phyloP scores from a whole-genome alignment of 2,797 vertebrate species.

The Trematomus bernacchii region DNA sequence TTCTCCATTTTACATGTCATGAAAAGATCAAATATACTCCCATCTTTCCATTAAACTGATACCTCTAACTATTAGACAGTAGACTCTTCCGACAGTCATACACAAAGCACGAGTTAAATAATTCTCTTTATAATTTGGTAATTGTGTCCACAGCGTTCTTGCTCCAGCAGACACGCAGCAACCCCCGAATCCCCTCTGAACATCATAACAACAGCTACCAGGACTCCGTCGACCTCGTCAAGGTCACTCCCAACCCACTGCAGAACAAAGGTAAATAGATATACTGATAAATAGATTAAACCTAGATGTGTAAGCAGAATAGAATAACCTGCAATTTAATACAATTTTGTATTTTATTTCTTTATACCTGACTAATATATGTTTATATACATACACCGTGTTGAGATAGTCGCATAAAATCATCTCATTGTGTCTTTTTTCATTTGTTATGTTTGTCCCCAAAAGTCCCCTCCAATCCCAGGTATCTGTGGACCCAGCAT shows the following conservation, averaged over 20 bases:
- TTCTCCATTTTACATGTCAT: not conserved
- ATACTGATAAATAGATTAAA: not conserved
- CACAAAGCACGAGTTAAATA: not conserved
- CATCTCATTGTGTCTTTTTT: conserved; percentile 11
- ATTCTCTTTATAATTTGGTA: not conserved
- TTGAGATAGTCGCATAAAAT: conserved; percentile 2
- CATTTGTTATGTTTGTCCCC: conserved; percentile 54
- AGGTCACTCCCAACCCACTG: conserved; percentile 49
- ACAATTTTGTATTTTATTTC: conserved; percentile 22
- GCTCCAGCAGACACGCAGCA: conserved; percentile 58
- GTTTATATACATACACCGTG: not conserved
- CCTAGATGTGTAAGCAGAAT: not conserved
- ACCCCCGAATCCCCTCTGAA: not conserved
- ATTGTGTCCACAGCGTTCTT: conserved; percentile 48
- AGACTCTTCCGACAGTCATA: not conserved
- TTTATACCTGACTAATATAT: not conserved
- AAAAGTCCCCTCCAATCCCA: conserved; percentile 60
- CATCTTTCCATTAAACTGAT: not conserved
- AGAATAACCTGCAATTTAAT: not conserved
- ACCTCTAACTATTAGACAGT: not conserved
- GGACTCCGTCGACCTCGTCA: conserved; percentile 65
- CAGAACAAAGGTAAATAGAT: conserved; percentile 55
- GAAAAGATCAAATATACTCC: not conserved
- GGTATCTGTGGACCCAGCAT: conserved; percentile 69
- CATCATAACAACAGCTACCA: conserved; percentile 62